Conservation (phyloP, 2,113 vertebrate genomes). For the Struthidea cinerea region DNA sequence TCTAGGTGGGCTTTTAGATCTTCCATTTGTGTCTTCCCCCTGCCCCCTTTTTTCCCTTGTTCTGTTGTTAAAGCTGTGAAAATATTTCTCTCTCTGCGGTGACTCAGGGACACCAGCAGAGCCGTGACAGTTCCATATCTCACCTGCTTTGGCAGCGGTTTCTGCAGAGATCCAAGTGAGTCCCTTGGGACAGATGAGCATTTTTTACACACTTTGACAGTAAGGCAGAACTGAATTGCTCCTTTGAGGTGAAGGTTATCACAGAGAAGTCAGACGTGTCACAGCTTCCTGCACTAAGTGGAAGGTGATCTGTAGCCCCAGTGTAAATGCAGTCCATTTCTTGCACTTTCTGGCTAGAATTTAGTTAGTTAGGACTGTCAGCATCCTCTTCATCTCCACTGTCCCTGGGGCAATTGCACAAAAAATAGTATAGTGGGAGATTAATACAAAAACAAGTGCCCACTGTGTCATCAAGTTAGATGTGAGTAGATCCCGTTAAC, state of each 20-base stretch:
- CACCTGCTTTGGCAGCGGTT: neutral
- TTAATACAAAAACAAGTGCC: neutral
- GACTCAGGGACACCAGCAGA: fast-evolving
- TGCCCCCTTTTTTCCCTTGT: neutral
- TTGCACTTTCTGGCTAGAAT: neutral
- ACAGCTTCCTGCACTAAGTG: neutral
- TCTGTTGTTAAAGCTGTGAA: neutral
- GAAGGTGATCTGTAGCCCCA: neutral
- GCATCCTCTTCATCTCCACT: neutral
- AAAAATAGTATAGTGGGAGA: neutral
- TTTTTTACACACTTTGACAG: neutral
- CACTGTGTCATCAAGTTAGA: fast-evolving
- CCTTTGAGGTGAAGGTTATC: neutral
- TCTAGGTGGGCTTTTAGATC: neutral
- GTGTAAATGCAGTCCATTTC: neutral
- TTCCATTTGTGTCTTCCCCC: neutral
- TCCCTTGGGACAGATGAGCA: neutral
- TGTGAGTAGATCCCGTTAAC: neutral
- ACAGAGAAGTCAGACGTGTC: neutral
- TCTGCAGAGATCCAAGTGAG: neutral
- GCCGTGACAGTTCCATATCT: neutral
- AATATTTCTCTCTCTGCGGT: neutral
- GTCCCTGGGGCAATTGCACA: neutral
- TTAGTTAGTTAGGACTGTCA: neutral
- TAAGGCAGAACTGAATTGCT: neutral